Percentiles rank a stretch among this genome's conserved stretches.
phyloP scores from a whole-genome alignment of 1,140 invertebrate genomes.

The Oncopodura yosiiana region DNA sequence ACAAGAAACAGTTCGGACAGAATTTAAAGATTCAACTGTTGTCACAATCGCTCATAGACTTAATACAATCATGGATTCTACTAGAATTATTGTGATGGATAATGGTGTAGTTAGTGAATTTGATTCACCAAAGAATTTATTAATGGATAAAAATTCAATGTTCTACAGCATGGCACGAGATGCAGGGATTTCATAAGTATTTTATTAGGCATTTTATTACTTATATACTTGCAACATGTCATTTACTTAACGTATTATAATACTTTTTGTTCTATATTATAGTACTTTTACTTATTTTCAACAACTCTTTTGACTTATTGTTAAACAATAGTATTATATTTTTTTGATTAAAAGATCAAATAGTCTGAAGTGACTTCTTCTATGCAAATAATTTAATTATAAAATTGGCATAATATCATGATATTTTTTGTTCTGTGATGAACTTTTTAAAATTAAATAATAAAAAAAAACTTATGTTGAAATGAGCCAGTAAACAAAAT shows the following conservation, averaged over 20 bases:
- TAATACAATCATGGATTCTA: conserved; percentile 44
- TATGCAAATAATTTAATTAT: too few species aligned
- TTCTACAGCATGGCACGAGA: conserved; percentile 41
- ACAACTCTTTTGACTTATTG: too few species aligned
- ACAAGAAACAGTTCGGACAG: conserved; percentile 31
- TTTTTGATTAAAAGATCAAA: too few species aligned
- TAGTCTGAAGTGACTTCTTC: too few species aligned
- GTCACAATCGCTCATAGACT: conserved; percentile 47
- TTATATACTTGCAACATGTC: neutral
- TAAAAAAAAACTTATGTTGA: neutral
- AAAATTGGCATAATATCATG: too few species aligned
- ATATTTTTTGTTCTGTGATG: too few species aligned
- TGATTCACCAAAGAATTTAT: conserved; percentile 40
- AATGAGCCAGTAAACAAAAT: neutral
- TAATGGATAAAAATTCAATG: conserved; percentile 37
- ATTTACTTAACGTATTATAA: neutral
- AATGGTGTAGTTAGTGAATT: conserved; percentile 44
- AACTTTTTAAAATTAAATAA: too few species aligned
- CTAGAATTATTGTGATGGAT: conserved; percentile 38
- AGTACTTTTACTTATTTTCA: too few species aligned
- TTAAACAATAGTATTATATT: too few species aligned
- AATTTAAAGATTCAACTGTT: conserved; percentile 40
- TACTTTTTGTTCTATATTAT: too few species aligned
- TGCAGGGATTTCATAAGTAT: too few species aligned
- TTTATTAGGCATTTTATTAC: neutral